Conservation (phyloP, 2,797 vertebrate genomes). For the Pangasius djambal region DNA sequence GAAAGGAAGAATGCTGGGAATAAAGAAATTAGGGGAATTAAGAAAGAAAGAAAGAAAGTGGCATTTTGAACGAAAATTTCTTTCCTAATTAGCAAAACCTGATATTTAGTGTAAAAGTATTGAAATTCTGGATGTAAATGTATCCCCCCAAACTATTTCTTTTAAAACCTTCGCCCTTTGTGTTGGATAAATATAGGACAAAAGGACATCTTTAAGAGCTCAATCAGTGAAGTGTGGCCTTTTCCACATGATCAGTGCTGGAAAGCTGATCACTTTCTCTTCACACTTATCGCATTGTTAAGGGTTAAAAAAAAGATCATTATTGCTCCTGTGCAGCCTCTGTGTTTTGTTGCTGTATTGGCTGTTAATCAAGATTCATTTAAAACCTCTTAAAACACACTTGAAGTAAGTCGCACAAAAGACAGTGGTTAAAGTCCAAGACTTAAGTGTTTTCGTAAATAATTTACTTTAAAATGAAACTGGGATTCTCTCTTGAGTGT, state of each 20-base stretch:
- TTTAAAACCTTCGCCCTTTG: background rate
- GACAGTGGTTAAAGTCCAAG: background rate
- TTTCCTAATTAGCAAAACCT: background rate
- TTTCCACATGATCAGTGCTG: background rate
- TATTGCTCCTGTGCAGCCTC: no score
- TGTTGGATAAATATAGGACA: background rate
- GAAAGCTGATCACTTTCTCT: background rate
- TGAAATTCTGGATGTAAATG: background rate
- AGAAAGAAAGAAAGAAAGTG: background rate
- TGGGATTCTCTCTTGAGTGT: background rate
- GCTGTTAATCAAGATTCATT: background rate
- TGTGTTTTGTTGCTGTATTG: background rate
- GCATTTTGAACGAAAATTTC: background rate
- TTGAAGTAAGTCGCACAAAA: background rate
- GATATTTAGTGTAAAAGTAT: background rate
- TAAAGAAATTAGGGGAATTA: background rate
- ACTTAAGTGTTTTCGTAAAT: background rate
- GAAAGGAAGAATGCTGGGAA: background rate
- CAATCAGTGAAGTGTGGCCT: background rate
- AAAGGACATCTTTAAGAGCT: background rate
- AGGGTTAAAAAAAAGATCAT: background rate
- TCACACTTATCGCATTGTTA: background rate
- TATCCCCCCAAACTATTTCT: background rate
- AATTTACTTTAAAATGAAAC: background rate
- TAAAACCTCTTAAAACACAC: background rate